These are phyloP conservation scores for Caenorhabditis elegans DNA, from an alignment of 1,140 invertebrate species.

Conservation along the genomic window DNA sequence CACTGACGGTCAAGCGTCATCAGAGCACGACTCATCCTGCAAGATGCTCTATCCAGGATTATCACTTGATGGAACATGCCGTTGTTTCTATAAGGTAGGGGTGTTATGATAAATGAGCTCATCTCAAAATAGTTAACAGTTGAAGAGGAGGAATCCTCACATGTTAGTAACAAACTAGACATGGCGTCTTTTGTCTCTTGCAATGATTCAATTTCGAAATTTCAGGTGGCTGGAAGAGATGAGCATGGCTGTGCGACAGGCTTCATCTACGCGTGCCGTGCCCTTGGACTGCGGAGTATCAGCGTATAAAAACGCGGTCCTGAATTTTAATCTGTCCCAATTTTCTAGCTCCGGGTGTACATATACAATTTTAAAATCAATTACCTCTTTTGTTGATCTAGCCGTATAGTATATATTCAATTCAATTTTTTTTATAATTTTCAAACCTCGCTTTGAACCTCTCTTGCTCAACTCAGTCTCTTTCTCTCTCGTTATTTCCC, in stretches of 20 bases:
- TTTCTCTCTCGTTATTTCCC: background rate
- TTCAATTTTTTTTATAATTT: background rate
- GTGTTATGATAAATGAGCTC: background rate
- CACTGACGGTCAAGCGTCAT: slow-evolving; percentile 44
- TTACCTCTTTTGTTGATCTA: background rate
- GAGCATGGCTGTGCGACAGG: slow-evolving; percentile 60
- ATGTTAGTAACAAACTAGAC: background rate
- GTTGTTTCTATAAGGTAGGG: slow-evolving; percentile 55
- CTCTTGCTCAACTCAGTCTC: background rate
- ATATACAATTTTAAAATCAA: background rate
- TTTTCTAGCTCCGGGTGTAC: background rate
- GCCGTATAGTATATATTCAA: too few relatives aligned
- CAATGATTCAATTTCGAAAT: background rate
- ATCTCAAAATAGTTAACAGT: background rate
- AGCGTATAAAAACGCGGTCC: background rate
- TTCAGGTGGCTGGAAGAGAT: slow-evolving; percentile 54
- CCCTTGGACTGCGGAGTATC: slow-evolving; percentile 8
- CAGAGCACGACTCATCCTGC: slow-evolving; percentile 49
- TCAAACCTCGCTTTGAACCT: background rate
- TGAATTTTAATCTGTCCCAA: too few relatives aligned
- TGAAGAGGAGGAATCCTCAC: background rate
- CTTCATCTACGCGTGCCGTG: slow-evolving; percentile 58
- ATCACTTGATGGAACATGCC: slow-evolving; percentile 50
- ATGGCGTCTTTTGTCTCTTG: background rate
- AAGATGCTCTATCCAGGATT: slow-evolving; percentile 54